Evolutionary conservation across 2,797 vertebrate species (phyloP), one percentile per base, ranked within the genome.

Genomic region (Tauraco hartlaubi): DNA sequence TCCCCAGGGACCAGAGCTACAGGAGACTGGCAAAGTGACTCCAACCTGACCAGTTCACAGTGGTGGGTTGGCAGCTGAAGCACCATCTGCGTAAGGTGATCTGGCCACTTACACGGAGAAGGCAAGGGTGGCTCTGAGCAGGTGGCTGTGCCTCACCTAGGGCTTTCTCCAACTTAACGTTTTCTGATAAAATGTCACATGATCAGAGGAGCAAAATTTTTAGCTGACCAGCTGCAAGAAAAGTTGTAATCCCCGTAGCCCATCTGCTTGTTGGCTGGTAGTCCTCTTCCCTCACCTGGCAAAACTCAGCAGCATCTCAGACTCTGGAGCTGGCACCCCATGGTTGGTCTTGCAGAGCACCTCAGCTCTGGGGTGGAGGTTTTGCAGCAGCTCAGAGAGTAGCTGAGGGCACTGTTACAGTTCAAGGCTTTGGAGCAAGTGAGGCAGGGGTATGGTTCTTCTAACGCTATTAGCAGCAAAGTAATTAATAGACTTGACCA

Each of bases 311-410:
- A 43, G 39, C 12, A 44, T 12, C 22, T 87, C 63, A 31, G 6
- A 41, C 10, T 39, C 63, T 56, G 72, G 15, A 43, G 0, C 2
- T 15, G 19, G 39, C 23, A 25, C 19, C 1, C 1, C 13, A 14
- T 0, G 5, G 31, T 35, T 26, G 61, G 71, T 44, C 77, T 55
- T 52, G 33, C 13, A 41, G 63, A 92, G 39, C 5, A 0, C 15
- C 7, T 28, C 0, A 0, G 10, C 26, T 68, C 39, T 1, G 6
- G 74, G 51, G 15, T 6, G 12, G 33, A 54, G 29, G 9, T 3
- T 66, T 90, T 31, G 62, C 43, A 90, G 71, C 49, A 58, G 41
- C 12, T 16, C 9, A 29, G 41, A 17, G 25, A 52, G 12, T 11
- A 82, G 52, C 35, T 41, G 44, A 83, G 37, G 17, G 9, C 4